phyloP scores from a whole-genome alignment of 2,888 invertebrate genomes.

The Polylopha cassiicola region DNA sequence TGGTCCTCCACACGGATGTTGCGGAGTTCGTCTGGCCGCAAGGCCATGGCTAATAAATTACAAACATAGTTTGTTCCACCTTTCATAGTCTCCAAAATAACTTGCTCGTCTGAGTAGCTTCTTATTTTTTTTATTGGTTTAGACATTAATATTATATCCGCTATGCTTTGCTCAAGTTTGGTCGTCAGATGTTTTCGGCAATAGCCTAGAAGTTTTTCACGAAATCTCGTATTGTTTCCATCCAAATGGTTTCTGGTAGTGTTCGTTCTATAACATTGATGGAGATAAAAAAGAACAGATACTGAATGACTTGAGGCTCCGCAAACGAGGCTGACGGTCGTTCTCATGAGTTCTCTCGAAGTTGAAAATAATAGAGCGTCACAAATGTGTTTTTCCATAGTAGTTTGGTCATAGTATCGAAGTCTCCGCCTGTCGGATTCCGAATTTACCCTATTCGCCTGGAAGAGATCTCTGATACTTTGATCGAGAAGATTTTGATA shows the following conservation, averaged over 20 bases:
- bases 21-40: slow-evolving; percentile 58
- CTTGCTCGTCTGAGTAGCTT: slow-evolving; percentile 49
- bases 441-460: slow-evolving; percentile 29
- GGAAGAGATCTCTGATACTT: slow-evolving; percentile 52
- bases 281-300: slow-evolving; percentile 65
- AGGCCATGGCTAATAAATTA: slow-evolving; percentile 60
- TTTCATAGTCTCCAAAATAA: slow-evolving; percentile 58
- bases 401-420: slow-evolving; percentile 55
- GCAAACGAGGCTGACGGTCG: slow-evolving; percentile 55
- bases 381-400: slow-evolving; percentile 62
- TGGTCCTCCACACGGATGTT: slow-evolving; percentile 51
- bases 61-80: slow-evolving; percentile 62
- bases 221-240: slow-evolving; percentile 54
- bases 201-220: slow-evolving; percentile 59
- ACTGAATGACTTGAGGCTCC: slow-evolving; percentile 52
- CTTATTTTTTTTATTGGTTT: slow-evolving; percentile 55
- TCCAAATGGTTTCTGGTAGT: slow-evolving; percentile 54
- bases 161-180: slow-evolving; percentile 54
- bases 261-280: slow-evolving; percentile 60
- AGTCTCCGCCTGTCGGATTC: slow-evolving; percentile 37
- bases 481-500: slow-evolving; percentile 55
- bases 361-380: slow-evolving; percentile 48
- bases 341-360: slow-evolving; percentile 62
- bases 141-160: slow-evolving; percentile 48
- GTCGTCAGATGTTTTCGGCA: slow-evolving; percentile 49